Base-by-base conservation (phyloP, 92 coral and sea anemone species). In the Epizoanthus rinbou region DNA sequence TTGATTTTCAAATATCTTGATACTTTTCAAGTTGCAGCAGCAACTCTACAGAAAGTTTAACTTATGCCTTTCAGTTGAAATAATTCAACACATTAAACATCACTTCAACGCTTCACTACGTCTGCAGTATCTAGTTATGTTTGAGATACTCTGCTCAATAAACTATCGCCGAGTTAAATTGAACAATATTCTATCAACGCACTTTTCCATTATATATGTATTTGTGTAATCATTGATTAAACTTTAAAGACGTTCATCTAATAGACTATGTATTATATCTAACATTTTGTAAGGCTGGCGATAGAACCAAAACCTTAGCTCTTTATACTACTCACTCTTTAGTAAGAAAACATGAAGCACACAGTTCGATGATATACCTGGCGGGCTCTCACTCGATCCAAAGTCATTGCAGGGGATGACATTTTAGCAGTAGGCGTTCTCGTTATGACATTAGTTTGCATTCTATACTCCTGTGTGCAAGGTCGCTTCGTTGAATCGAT, bases 391-490 rank as follows among this genome's bases (percentile, higher is more conserved):
- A 23, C 72, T 11, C 43, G 33, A 57, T 59, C 81, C 66, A 35
- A 39, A 59, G 67, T 5, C 57, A 19, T 22, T 60, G 82, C 57
- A 60, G 67, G 82, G 58, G 82, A 41, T 63, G 70, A 39, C 70
- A 60, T 19, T 43, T 78, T 78, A 13, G 24, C 39, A 62, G n/a
- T 63, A 60, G 82, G 82, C 23, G 71, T 62, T 78, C 72, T 43
- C 82, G 60, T 78, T 41, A 78, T 60, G 11, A 60, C 69, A 35
- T 62, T 78, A n/a, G 71, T 63, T n/a, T 59, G 43, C 71, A 62
- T 78, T 63, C 69, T 31, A 63, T 54, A 78, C 15, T 62, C 43
- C 14, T 1, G 18, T 15, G 54, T 73, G 35, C 47, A 19, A 23
- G 25, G 45, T 21, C 6, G 58, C 14, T 52, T 62, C 25, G 43